Base-by-base conservation (phyloP, 1,140 invertebrate genomes). In the Lithobius niger region DNA sequence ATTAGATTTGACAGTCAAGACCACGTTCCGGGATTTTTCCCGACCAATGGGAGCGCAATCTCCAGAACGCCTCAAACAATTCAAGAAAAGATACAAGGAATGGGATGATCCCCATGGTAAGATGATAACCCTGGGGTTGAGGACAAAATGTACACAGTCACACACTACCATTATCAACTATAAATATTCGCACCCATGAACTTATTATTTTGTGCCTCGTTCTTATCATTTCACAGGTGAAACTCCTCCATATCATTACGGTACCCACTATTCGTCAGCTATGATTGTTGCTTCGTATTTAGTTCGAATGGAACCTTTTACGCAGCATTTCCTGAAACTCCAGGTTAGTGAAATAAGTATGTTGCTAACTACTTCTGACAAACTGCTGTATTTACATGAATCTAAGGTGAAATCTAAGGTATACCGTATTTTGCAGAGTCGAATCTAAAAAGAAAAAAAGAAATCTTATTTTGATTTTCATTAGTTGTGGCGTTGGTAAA, bases 281-380 rank as follows among this genome's bases (percentile, higher is more conserved):
- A 99, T 99, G 96, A 99, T 99, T 64, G 96, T 99, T 1, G 96
- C 95, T 61, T 98, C 93, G 0, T 99, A 99, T 75, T 77, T 99
- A 25, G 92, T 99, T 19, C 77, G 96, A 55, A 85, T 97, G 82
- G 96, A 99, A 73, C 96, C 96, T 0, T 99, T 99, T 64, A 97
- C 96, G 0, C 94, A 98, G 70, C 93, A 97, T 66, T 99, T 99
- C 73, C 77, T 99, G 3, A 80, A 91, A 59, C 71, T 99, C 27
- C 84, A 87, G 74, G 81, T 82, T 64, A 61, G 60, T 21, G 13
- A 40, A 49, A 50, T 50, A 18, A 47, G 10, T 36, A 36, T 36
- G n/a, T n/a, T 10, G 10, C n/a, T 36, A 10, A n/a, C 31, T n/a
- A 36, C n/a, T 36, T n/a, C n/a, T 10, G 31, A 36, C 10, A 36